Conservation (phyloP, 2,113 vertebrate species). For the Nipponia nippon region DNA sequence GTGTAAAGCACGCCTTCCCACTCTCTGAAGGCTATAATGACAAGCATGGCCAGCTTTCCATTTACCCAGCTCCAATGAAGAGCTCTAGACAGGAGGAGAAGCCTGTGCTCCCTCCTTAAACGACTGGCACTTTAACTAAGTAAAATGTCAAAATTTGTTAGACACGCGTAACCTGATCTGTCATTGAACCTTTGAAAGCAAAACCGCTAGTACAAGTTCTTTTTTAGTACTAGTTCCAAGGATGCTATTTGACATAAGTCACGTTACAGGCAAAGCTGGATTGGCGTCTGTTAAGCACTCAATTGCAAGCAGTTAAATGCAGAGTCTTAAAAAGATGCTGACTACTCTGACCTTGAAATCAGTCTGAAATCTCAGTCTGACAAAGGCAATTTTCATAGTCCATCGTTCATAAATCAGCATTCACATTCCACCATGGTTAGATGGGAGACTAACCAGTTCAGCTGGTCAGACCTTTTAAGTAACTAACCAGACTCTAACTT, state of each 20-base stretch:
- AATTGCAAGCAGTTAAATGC: background rate
- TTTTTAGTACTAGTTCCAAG: background rate
- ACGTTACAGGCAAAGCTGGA: background rate
- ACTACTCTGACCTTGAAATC: background rate
- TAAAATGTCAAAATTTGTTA: background rate
- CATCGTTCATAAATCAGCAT: fast-evolving
- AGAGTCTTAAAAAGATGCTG: background rate
- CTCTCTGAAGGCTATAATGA: background rate
- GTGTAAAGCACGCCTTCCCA: background rate
- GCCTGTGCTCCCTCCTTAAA: background rate
- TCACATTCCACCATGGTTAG: background rate
- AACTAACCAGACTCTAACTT: background rate
- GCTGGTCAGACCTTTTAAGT: background rate
- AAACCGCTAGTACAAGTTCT: background rate
- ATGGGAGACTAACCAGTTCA: background rate
- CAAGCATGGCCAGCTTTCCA: background rate
- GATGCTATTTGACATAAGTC: background rate
- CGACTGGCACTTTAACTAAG: background rate
- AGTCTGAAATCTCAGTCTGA: background rate
- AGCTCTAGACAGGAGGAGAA: background rate
- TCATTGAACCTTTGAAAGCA: background rate
- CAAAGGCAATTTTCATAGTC: background rate
- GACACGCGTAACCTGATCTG: background rate
- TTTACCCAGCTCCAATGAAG: background rate
- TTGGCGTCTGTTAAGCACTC: background rate